Base-by-base conservation (phyloP, 2,888 invertebrate species). In the Lamproptera curius region DNA sequence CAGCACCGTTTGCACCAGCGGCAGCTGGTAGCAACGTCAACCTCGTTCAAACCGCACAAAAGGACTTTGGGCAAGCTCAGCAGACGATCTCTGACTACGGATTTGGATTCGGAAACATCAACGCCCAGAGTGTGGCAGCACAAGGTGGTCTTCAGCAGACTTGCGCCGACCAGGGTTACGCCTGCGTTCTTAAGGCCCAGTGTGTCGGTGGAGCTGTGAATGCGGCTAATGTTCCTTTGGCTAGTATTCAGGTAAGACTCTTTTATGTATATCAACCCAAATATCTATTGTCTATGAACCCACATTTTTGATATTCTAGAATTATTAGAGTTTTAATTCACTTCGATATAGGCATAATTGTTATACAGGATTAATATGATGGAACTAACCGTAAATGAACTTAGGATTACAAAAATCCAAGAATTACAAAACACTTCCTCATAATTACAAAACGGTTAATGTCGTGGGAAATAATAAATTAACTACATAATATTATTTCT, bases 131-230 rank as follows among this genome's bases (percentile, higher is more conserved):
- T 68, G 40, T 31, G 2, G 11, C 9, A 2, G 28, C 10, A 10
- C 31, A 31, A 1, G 81, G 79, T 0, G 82, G 76, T 1, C 56
- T 89, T 17, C 87, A 84, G 58, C 77, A 90, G 59, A 82, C 88
- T 10, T 93, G 93, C 62, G 78, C 76, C 52, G 91, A 90, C 0
- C 76, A 84, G 41, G 90, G 90, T 5, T 89, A 88, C 63, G 79
- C 90, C 35, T 93, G 93, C 66, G 92, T 92, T 0, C 74, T 83
- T 0, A 90, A 89, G 52, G 71, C 89, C 0, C 82, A 89, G 56
- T 93, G 93, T 65, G 69, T 83, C 53, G 90, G 92, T 52, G 93
- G 93, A 15, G 87, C 90, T 0, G 88, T 89, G 48, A 88, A 81
- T 64, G 78, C 73, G 2, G 83, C 81, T 28, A 85, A 78, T 34